Conservation (phyloP, 92 coral and sea anemone genomes). For the Parazoanthus atlanticus region DNA sequence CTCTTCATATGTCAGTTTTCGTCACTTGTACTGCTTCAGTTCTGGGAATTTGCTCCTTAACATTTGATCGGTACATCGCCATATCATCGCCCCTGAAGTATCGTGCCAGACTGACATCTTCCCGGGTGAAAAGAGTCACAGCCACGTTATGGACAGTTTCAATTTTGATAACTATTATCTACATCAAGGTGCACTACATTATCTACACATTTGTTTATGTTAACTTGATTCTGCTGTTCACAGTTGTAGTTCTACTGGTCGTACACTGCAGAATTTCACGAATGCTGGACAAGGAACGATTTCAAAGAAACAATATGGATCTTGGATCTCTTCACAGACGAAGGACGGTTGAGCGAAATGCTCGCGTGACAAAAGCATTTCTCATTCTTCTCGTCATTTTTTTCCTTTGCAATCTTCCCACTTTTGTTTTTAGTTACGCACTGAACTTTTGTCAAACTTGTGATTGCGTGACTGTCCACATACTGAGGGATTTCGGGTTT, state of each 20-base stretch:
- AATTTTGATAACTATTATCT: constrained; percentile 56
- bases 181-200: constrained; percentile 75
- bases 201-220: constrained; percentile 72
- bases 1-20: constrained; percentile 74
- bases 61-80: constrained; percentile 74
- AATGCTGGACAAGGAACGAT: constrained; percentile 38
- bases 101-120: constrained; percentile 53
- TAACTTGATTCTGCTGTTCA: constrained; percentile 66
- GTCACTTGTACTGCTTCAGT: constrained; percentile 84
- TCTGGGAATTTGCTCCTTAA: constrained; percentile 71
- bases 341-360: constrained; percentile 55
- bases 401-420: constrained; percentile 64
- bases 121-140: constrained; percentile 63
- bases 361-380: constrained; percentile 64
- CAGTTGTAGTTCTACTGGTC: constrained; percentile 54
- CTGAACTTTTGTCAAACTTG: constrained; percentile 70
- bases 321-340: constrained; percentile 7
- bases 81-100: constrained; percentile 70
- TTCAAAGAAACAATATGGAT: not conserved
- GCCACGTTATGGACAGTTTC: constrained; percentile 66
- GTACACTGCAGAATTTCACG: constrained; percentile 59
- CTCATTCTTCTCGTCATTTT: constrained; percentile 60
- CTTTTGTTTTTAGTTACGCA: constrained; percentile 66
- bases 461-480: constrained; percentile 60
- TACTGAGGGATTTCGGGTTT: constrained; percentile 73